Evolutionary conservation across 2,888 invertebrate genomes (phyloP).

Genomic region (Iselma pallidipennis): DNA sequence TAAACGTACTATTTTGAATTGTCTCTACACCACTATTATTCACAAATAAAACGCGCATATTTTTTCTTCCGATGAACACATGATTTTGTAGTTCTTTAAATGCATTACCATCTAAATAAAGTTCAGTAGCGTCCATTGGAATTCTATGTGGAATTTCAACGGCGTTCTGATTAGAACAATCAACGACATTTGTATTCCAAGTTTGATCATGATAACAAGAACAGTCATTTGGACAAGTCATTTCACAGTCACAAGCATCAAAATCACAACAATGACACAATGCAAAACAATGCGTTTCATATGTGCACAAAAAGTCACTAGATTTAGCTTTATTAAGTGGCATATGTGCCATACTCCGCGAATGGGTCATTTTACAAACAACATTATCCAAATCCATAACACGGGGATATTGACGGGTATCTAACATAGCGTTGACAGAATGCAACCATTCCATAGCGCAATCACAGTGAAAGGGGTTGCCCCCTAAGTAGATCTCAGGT

Average conservation of each 20-base stretch:
- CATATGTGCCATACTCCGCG: slow-evolving; percentile 78
- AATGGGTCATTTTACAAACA: slow-evolving; percentile 84
- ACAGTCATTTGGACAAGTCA: slow-evolving; percentile 93
- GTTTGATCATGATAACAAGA: slow-evolving; percentile 93
- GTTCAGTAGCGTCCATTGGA: slow-evolving; percentile 93
- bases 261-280: slow-evolving; percentile 96
- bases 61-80: slow-evolving; percentile 88
- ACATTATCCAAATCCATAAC: slow-evolving; percentile 89
- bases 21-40: slow-evolving; percentile 83
- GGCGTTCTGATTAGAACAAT: slow-evolving; percentile 81
- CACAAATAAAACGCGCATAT: slow-evolving; percentile 82
- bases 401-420: slow-evolving; percentile 80
- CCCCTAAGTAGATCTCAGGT: slow-evolving; percentile 89
- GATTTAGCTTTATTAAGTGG: slow-evolving; percentile 76
- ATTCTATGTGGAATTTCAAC: slow-evolving; percentile 80
- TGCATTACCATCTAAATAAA: slow-evolving; percentile 90
- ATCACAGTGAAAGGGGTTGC: slow-evolving; percentile 93
- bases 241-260: slow-evolving; percentile 95
- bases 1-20: slow-evolving; percentile 89
- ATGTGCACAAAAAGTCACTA: slow-evolving; percentile 88
- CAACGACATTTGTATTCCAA: slow-evolving; percentile 91
- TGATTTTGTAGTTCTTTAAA: slow-evolving; percentile 82
- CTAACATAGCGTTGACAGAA: slow-evolving; percentile 83
- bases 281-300: slow-evolving; percentile 92
- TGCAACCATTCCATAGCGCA: slow-evolving; percentile 96